A percentile compares a stretch with the other conserved stretches of the same genome.
phyloP scores from a whole-genome alignment of 2,797 vertebrate genomes.

The Protosalanx chinensis region DNA sequence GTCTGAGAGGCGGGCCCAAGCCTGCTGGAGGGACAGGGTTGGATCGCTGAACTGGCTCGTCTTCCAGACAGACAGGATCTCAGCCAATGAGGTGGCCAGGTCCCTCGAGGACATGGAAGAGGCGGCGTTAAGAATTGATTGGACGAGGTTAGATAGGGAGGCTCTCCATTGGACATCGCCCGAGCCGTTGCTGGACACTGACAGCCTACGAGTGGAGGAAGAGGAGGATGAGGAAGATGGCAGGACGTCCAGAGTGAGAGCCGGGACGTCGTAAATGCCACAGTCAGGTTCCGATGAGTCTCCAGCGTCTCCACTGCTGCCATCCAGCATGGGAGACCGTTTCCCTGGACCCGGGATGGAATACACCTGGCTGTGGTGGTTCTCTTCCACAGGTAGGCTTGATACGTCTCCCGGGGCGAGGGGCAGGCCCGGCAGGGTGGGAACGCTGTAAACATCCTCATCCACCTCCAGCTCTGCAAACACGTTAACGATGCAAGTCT shows the following conservation, averaged over 20 bases:
- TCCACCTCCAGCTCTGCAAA: slow-evolving; percentile 52
- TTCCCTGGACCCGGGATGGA: slow-evolving; percentile 66
- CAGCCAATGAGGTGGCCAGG: slow-evolving; percentile 71
- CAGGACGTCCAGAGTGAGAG: slow-evolving; percentile 67
- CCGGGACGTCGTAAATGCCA: slow-evolving; percentile 85
- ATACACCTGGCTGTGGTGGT: slow-evolving; percentile 63
- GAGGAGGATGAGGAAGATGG: slow-evolving; percentile 56
- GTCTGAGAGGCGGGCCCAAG: slow-evolving; percentile 74
- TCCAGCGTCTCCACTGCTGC: slow-evolving; percentile 45
- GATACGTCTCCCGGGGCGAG: slow-evolving; percentile 55
- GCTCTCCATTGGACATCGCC: slow-evolving; percentile 73
- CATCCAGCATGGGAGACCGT: slow-evolving; percentile 50
- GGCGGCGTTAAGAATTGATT: slow-evolving; percentile 59
- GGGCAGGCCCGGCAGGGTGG: slow-evolving; percentile 71
- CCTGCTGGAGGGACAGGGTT: slow-evolving; percentile 68
- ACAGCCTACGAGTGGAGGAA: slow-evolving; percentile 71
- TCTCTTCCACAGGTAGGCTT: slow-evolving; percentile 38
- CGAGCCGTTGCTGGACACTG: slow-evolving; percentile 74
- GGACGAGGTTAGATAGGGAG: slow-evolving; percentile 67
- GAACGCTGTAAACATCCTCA: slow-evolving; percentile 78
- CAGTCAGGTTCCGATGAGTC: slow-evolving; percentile 65
- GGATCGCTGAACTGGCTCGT: slow-evolving; percentile 68
- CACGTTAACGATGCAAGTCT: slow-evolving; percentile 61
- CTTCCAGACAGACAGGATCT: slow-evolving; percentile 77
- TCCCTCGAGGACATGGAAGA: slow-evolving; percentile 66